Base-by-base conservation (phyloP, 2,113 vertebrate species). In the Xenopus borealis region DNA sequence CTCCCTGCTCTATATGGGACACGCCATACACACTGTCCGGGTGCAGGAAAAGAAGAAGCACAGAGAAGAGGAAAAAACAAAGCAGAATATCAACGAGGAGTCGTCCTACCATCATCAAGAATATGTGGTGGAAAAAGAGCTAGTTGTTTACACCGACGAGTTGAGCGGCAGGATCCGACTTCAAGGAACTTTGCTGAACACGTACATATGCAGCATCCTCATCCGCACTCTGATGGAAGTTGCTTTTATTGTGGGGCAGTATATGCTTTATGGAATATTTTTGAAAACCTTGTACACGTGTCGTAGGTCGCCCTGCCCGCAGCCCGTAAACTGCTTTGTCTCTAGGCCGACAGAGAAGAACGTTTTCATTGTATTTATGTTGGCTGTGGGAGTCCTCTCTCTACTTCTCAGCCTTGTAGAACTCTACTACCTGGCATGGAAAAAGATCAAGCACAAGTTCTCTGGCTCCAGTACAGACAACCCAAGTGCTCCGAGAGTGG, bases 321-420 rank as follows among this genome's bases (percentile, higher is more conserved):
- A 99, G 82, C 89, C 90, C 0, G 96, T 99, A 79, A 97, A 98
- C 86, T 99, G 97, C 80, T 99, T 95, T 0, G 93, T 99, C 69
- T 99, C 97, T 7, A 89, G 97, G 9, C 97, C 97, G 68, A 99
- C 97, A 0, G 97, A 98, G 90, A 99, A 99, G 85, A 99, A 98
- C 0, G 92, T 99, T 59, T 99, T 99, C 86, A 98, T 99, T 0
- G 80, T 98, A 78, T 99, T 99, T 78, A 98, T 99, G 97, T 83
- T 98, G 83, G 93, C 91, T 0, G 97, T 99, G 82, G 95, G 94
- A 0, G 91, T 81, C 0, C 89, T 99, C 67, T 99, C 96, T 1
- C 89, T 99, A 0, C 85, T 96, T 63, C 93, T 99, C 70, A 98
- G 95, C 0, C 81, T 97, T 70, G 81, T 93, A 0, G 97, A 99